Conservation (phyloP, 2,888 invertebrate genomes). For the Vanessa cardui region DNA sequence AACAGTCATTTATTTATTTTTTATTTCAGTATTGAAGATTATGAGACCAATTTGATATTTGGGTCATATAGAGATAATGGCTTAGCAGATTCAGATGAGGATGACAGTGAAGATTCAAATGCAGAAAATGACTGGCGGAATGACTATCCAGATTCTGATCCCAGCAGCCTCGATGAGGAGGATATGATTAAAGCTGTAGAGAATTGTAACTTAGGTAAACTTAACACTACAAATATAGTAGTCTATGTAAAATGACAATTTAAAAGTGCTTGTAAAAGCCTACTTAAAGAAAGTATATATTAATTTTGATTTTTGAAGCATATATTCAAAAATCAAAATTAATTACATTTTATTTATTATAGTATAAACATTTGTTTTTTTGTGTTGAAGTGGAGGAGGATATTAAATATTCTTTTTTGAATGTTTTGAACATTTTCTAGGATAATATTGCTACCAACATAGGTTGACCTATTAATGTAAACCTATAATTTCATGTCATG, state of each 20-base stretch:
- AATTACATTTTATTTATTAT: too few species aligned
- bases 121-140: constrained; percentile 90
- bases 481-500: too few species aligned
- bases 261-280: too few species aligned
- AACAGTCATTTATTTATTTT: neutral
- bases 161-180: constrained; percentile 84
- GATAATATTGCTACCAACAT: too few species aligned
- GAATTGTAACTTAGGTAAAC: constrained; percentile 62
- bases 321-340: too few species aligned
- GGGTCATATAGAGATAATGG: constrained; percentile 61
- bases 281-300: too few species aligned
- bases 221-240: neutral
- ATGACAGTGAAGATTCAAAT: constrained; percentile 87
- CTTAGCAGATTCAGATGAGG: constrained; percentile 57
- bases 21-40: constrained; percentile 70
- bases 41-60: constrained; percentile 64
- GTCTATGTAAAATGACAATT: neutral
- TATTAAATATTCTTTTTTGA: too few species aligned
- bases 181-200: constrained; percentile 85
- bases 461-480: too few species aligned
- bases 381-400: too few species aligned
- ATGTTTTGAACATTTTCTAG: too few species aligned
- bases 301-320: too few species aligned
- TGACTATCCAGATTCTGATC: constrained; percentile 89
- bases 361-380: too few species aligned